Conservation (phyloP, 1,140 invertebrate genomes). For the Monochamus saltuarius region DNA sequence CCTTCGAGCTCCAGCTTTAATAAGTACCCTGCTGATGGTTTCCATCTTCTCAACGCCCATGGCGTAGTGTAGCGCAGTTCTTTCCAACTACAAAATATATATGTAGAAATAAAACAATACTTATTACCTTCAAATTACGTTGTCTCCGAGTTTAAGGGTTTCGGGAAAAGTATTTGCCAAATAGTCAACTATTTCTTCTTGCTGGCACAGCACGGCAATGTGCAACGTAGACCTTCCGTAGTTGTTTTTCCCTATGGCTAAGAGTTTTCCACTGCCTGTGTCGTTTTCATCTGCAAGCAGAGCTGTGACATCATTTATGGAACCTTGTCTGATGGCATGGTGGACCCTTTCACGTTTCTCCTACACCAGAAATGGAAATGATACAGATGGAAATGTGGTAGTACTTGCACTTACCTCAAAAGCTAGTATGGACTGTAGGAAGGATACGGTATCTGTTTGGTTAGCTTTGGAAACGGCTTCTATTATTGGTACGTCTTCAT, state of each 20-base stretch:
- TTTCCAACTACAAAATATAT: conserved; percentile 67
- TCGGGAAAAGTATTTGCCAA: conserved; percentile 72
- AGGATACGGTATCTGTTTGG: conserved; percentile 64
- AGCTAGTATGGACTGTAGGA: conserved; percentile 65
- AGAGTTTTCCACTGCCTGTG: conserved; percentile 61
- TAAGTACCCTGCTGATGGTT: conserved; percentile 73
- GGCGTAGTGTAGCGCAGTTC: conserved; percentile 84
- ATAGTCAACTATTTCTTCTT: conserved; percentile 73
- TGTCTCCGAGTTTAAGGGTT: conserved; percentile 75
- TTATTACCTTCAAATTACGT: conserved; percentile 62
- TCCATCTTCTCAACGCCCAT: conserved; percentile 86
- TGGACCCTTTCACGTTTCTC: conserved; percentile 76
- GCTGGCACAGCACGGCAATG: conserved; percentile 77
- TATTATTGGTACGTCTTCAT: conserved; percentile 64
- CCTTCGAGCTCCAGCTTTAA: conserved; percentile 78
- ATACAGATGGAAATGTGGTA: neutral
- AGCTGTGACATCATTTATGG: conserved; percentile 61
- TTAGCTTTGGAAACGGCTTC: conserved; percentile 66
- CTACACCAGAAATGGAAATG: conserved; percentile 49
- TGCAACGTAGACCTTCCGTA: conserved; percentile 74
- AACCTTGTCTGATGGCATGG: conserved; percentile 68
- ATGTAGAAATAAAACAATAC: neutral
- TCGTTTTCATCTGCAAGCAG: conserved; percentile 60
- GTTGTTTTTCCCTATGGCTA: conserved; percentile 75
- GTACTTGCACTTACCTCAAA: conserved; percentile 64